Conservation (phyloP, 2,797 vertebrate genomes). For the Cuniculus paca region DNA sequence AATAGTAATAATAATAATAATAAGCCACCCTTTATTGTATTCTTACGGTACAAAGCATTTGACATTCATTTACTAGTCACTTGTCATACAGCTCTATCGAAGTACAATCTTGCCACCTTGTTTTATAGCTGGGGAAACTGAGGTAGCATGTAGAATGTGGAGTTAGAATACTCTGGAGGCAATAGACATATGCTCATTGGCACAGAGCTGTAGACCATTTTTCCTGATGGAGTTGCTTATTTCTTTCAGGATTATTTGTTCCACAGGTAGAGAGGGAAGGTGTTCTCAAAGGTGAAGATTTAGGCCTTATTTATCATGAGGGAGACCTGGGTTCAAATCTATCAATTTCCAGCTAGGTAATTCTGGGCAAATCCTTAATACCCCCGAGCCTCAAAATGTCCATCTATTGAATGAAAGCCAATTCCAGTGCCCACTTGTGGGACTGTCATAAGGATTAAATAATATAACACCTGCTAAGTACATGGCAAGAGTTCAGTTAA, state of each 20-base stretch:
- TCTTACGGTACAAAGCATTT: neutral
- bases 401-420: neutral
- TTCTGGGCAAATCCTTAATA: neutral
- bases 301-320: neutral
- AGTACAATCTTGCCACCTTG: neutral
- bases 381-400: neutral
- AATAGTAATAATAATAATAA: neutral
- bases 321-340: neutral
- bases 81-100: neutral
- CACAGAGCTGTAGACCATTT: fast-evolving
- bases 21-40: fast-evolving
- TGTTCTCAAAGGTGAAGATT: neutral
- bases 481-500: fast-evolving
- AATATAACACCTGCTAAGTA: neutral
- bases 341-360: neutral
- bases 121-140: neutral
- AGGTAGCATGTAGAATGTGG: neutral
- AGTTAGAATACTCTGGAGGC: neutral
- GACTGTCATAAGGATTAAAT: neutral
- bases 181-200: too few species aligned
- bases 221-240: neutral
- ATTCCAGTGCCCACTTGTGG: neutral
- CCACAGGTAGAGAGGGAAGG: neutral
- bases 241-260: neutral
- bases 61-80: neutral